A percentile compares a stretch with the other conserved stretches of the same genome.
Evolutionary conservation across 2,888 invertebrate species (phyloP).

Genomic region (Chymomyza fuscimana): DNA sequence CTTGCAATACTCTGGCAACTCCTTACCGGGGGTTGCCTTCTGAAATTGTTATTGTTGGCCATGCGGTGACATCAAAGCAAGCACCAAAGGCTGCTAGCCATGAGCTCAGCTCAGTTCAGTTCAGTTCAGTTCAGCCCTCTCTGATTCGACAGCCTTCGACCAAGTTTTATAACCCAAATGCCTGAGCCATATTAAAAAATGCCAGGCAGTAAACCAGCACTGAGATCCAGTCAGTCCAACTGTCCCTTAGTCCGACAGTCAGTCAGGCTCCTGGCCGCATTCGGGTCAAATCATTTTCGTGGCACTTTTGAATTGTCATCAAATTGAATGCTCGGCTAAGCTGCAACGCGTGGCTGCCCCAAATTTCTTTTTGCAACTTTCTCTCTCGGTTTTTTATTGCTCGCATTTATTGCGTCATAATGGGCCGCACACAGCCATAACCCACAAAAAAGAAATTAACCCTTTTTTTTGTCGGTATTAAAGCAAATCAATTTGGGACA

Average conservation of each 20-base stretch:
- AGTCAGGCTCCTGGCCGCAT: neutral
- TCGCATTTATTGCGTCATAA: slow-evolving; percentile 59
- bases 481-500: slow-evolving; percentile 33
- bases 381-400: slow-evolving; percentile 32
- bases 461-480: slow-evolving; percentile 14
- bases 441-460: slow-evolving; percentile 1
- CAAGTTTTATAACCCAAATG: slow-evolving; percentile 49
- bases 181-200: slow-evolving; percentile 66
- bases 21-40: slow-evolving; percentile 14
- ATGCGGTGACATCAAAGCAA: slow-evolving; percentile 48
- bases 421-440: slow-evolving; percentile 22
- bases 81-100: slow-evolving; percentile 24
- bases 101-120: slow-evolving; percentile 60
- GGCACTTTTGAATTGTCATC: slow-evolving; percentile 64
- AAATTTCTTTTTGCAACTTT: slow-evolving; percentile 42
- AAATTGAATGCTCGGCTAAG: slow-evolving; percentile 69
- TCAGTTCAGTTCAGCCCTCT: slow-evolving; percentile 56
- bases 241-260: slow-evolving; percentile 37
- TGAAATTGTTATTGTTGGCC: slow-evolving; percentile 14
- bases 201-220: slow-evolving; percentile 45
- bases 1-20: neutral
- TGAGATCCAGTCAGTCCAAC: slow-evolving; percentile 64
- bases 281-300: neutral
- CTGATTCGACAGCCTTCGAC: neutral
- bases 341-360: slow-evolving; percentile 68